Conservation (phyloP, 2,888 invertebrate genomes). For the Anarsia innoxiella region DNA sequence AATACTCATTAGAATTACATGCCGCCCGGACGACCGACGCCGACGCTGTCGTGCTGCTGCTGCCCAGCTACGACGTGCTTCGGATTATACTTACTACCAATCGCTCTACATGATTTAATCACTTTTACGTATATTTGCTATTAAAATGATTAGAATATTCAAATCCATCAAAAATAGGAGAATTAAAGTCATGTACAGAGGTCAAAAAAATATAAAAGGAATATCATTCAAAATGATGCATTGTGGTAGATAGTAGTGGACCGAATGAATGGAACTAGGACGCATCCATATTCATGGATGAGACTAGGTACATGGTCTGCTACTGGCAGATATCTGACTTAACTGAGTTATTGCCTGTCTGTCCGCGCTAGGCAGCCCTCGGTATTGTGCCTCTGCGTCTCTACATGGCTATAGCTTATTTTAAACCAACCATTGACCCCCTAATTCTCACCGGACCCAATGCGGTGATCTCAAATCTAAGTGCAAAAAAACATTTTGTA, state of each 20-base stretch:
- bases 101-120: not conserved
- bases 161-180: not conserved
- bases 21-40: conserved; percentile 54
- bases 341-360: conserved; percentile 11
- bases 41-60: conserved; percentile 8
- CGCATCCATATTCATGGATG: conserved; percentile 30
- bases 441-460: no score
- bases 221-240: not conserved
- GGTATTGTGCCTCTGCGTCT: no score
- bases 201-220: not conserved
- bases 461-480: no score
- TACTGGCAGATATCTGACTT: conserved; percentile 18
- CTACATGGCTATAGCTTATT: no score
- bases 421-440: no score
- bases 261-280: conserved; percentile 22
- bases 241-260: no score
- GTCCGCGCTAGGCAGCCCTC: no score
- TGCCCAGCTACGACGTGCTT: not conserved
- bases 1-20: conserved; percentile 75
- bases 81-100: not conserved
- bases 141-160: not conserved
- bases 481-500: no score
- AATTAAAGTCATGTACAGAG: not conserved
- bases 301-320: conserved; percentile 18
- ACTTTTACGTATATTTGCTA: not conserved